These are phyloP conservation scores for Triplophysa rosa DNA, from an alignment of 2,113 vertebrate genomes.

Conservation along the genomic window DNA sequence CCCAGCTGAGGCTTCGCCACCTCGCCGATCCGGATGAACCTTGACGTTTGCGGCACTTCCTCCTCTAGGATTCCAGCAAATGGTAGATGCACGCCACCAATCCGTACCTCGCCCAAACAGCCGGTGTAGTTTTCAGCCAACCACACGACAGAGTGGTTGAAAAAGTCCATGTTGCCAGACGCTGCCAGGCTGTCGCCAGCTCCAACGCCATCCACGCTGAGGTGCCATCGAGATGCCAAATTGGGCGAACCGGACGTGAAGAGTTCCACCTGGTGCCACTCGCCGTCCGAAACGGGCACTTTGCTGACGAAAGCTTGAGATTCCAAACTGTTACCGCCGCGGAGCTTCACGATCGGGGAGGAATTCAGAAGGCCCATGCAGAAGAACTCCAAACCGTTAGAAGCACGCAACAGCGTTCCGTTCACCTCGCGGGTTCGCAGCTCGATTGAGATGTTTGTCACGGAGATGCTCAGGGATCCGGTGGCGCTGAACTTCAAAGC, in stretches of 20 bases:
- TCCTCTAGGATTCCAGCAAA: slow-evolving; percentile 59
- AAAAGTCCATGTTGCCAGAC: slow-evolving; percentile 79
- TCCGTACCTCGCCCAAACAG: slow-evolving; percentile 83
- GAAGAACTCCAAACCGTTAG: slow-evolving; percentile 68
- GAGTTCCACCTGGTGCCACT: slow-evolving; percentile 83
- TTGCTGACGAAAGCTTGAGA: slow-evolving; percentile 72
- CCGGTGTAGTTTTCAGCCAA: slow-evolving; percentile 87
- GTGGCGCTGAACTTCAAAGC: slow-evolving; percentile 76
- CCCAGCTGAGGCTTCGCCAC: slow-evolving; percentile 66
- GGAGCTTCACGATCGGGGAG: slow-evolving; percentile 76
- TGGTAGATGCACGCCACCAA: slow-evolving; percentile 85
- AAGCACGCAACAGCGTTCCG: slow-evolving; percentile 76
- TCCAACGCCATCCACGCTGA: slow-evolving; percentile 72
- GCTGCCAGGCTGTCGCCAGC: slow-evolving; percentile 64
- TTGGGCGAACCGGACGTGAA: slow-evolving; percentile 71
- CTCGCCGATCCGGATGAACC: slow-evolving; percentile 66
- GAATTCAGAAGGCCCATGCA: slow-evolving; percentile 82
- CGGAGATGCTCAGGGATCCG: slow-evolving; percentile 63
- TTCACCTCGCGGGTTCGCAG: slow-evolving; percentile 84
- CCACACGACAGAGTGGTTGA: slow-evolving; percentile 71
- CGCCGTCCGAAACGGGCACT: slow-evolving; percentile 75
- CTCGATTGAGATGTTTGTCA: slow-evolving; percentile 76
- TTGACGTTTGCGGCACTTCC: slow-evolving; percentile 66
- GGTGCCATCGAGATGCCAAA: slow-evolving; percentile 73
- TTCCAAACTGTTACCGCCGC: slow-evolving; percentile 71